Conservation (phyloP, 2,797 vertebrate genomes). For the Alexandromys oeconomus region DNA sequence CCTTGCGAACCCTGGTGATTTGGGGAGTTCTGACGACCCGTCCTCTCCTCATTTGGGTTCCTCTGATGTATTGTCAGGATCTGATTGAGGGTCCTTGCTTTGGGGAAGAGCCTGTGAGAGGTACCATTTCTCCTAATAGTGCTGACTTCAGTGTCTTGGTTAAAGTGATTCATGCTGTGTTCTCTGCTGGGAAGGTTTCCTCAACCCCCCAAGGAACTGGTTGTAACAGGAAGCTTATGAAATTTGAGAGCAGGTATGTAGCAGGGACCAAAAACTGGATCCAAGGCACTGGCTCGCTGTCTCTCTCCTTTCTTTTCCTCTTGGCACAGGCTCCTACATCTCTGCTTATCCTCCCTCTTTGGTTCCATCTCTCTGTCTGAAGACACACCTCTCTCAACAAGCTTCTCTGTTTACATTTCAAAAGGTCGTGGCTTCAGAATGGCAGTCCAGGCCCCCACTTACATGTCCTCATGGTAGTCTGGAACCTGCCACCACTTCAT, state of each 20-base stretch:
- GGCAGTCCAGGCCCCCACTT: not conserved
- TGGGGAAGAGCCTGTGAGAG: not conserved
- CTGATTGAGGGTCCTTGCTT: not conserved
- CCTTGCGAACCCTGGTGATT: not conserved
- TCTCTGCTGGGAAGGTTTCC: not conserved
- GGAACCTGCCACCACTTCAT: not conserved
- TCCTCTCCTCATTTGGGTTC: not conserved
- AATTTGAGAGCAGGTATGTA: not conserved
- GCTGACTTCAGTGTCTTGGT: not conserved
- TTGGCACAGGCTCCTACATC: not conserved
- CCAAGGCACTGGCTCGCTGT: no score
- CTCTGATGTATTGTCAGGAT: not conserved
- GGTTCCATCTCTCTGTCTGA: not conserved
- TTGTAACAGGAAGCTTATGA: not conserved
- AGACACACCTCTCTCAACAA: not conserved
- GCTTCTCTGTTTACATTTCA: not conserved
- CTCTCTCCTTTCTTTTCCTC: not conserved
- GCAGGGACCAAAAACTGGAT: not conserved
- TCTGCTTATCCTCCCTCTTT: not conserved
- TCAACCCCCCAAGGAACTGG: not conserved
- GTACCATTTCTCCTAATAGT: rapidly evolving
- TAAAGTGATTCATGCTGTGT: not conserved
- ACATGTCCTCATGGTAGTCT: not conserved
- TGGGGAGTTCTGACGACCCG: not conserved
- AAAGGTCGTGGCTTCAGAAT: not conserved